These are phyloP conservation scores for Siniperca undulata DNA, from an alignment of 2,797 vertebrate genomes.

Conservation along the genomic window DNA sequence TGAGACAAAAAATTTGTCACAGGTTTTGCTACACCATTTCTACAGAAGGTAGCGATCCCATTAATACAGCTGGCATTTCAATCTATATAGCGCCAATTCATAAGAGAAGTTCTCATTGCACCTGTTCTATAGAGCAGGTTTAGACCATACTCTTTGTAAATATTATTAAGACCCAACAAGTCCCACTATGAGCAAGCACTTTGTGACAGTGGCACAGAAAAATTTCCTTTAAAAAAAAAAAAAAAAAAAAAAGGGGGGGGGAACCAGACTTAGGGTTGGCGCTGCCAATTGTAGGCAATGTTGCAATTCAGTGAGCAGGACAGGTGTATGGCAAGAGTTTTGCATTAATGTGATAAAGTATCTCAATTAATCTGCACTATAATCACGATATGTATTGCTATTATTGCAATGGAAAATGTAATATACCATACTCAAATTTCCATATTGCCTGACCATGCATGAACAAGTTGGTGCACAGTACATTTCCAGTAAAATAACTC, in stretches of 20 bases:
- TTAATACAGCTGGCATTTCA: neutral
- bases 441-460: neutral
- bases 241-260: no score
- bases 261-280: no score
- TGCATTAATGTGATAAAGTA: neutral
- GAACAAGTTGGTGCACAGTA: neutral
- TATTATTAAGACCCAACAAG: no score
- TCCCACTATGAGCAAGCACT: no score
- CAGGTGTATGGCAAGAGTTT: neutral
- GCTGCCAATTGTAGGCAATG: neutral
- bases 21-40: neutral
- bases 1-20: neutral
- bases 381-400: neutral
- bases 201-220: no score
- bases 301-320: neutral
- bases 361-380: neutral
- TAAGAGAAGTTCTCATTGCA: no score
- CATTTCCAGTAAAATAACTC: conserved; percentile 79
- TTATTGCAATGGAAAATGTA: neutral
- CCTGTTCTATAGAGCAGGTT: no score
- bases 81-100: no score
- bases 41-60: neutral
- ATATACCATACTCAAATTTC: neutral
- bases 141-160: no score
- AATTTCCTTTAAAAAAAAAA: no score